A percentile compares a stretch with the other conserved stretches of the same genome.
These are phyloP conservation scores for Rhopalosiphum padi DNA, from an alignment of 1,140 invertebrate genomes.

Conservation along the genomic window DNA sequence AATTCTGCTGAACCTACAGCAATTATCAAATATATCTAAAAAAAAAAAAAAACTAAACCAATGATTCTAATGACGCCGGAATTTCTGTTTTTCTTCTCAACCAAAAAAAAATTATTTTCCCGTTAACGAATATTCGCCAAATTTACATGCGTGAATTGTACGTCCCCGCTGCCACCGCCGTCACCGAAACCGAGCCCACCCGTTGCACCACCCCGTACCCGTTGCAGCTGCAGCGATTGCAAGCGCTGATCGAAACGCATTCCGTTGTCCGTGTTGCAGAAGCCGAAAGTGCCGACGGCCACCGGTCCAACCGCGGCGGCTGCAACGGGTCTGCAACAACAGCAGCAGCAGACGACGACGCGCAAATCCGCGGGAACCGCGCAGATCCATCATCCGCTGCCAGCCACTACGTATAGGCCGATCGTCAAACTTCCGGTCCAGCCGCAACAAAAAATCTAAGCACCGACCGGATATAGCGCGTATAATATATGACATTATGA, in stretches of 20 bases:
- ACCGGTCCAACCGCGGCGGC: neutral
- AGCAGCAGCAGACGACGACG: neutral
- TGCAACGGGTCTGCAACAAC: neutral
- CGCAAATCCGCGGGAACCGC: neutral
- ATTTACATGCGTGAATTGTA: neutral
- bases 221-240: neutral
- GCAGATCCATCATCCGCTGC: neutral
- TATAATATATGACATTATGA: neutral
- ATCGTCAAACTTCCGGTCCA: neutral
- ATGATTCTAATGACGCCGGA: neutral
- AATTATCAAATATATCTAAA: neutral
- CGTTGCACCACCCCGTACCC: neutral
- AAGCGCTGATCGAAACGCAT: neutral
- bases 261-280: slow-evolving; percentile 32
- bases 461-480: neutral
- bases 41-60: neutral
- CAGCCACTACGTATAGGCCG: slow-evolving; percentile 46
- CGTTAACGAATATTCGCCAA: neutral
- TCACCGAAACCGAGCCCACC: too few species aligned
- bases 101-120: neutral
- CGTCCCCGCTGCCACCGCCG: neutral
- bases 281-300: neutral
- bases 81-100: neutral
- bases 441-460: neutral
- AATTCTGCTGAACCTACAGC: neutral